A percentile compares a stretch with the other conserved stretches of the same genome.
Conservation (phyloP, 2,888 invertebrate species). For the Eristalis intricaria region DNA sequence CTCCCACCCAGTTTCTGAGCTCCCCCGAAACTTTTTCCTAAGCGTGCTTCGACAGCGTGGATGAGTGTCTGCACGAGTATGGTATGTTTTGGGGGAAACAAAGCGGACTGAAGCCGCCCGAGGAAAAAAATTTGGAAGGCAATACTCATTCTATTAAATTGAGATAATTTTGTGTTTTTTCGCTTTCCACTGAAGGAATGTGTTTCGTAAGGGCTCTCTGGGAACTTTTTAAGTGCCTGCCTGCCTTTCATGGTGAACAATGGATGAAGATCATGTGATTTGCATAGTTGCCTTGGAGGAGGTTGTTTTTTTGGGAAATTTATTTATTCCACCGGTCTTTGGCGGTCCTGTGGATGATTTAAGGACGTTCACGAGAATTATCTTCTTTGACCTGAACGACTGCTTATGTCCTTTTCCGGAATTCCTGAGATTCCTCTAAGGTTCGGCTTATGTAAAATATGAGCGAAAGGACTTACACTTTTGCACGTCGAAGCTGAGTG, state of each 20-base stretch:
- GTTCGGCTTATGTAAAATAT: background rate
- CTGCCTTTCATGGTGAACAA: background rate
- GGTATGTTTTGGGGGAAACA: background rate
- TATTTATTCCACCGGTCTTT: background rate
- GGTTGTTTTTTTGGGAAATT: background rate
- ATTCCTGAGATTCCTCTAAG: background rate
- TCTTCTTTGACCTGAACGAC: background rate
- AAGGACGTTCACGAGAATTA: background rate
- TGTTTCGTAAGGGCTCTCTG: background rate
- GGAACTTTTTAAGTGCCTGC: background rate
- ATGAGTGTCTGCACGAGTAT: background rate
- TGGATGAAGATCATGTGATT: background rate
- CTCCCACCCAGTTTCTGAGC: background rate
- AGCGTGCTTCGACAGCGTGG: constrained; percentile 1
- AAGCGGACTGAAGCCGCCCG: background rate
- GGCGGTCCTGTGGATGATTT: background rate
- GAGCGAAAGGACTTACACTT: background rate
- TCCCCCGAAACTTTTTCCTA: background rate
- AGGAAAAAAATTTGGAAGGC: background rate
- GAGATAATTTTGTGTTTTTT: background rate
- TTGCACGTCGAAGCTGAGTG: background rate
- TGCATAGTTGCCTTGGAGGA: background rate
- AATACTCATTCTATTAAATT: constrained; percentile 10
- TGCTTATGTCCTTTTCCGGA: background rate
- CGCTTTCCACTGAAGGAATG: background rate